These are phyloP conservation scores for Hucho hucho DNA, from an alignment of 2,113 vertebrate genomes.

Conservation along the genomic window DNA sequence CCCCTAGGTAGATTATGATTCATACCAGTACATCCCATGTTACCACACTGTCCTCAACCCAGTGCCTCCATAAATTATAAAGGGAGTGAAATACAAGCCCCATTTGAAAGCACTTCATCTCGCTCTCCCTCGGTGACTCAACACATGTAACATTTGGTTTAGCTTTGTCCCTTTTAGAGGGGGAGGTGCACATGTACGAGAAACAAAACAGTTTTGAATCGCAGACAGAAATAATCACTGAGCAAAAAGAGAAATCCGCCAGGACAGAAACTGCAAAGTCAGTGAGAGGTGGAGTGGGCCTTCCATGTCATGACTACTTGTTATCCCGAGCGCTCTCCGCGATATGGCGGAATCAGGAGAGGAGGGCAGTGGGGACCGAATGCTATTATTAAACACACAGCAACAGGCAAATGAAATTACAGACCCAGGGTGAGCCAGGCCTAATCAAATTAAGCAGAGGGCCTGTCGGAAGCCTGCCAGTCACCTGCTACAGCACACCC, in stretches of 20 bases:
- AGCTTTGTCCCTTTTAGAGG: not conserved
- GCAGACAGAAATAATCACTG: no score
- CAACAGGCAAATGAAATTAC: slow-evolving; percentile 76
- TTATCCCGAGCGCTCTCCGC: slow-evolving; percentile 31
- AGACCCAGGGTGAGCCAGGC: slow-evolving; percentile 59
- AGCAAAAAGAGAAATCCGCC: no score
- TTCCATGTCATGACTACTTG: slow-evolving; percentile 54
- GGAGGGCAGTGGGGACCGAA: slow-evolving; percentile 46
- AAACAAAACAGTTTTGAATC: not conserved
- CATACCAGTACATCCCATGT: slow-evolving; percentile 54
- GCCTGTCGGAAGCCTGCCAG: slow-evolving; percentile 53
- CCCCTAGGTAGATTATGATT: slow-evolving; percentile 50
- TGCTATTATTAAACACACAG: slow-evolving; percentile 76
- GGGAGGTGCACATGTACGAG: not conserved
- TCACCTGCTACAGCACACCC: slow-evolving; percentile 46
- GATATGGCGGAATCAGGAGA: slow-evolving; percentile 53
- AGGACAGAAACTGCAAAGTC: slow-evolving; percentile 48
- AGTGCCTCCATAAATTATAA: slow-evolving; percentile 62
- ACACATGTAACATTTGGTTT: slow-evolving; percentile 37
- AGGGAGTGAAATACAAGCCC: slow-evolving; percentile 58
- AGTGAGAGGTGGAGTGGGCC: slow-evolving; percentile 19
- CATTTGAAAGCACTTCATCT: slow-evolving; percentile 50
- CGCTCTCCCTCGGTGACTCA: slow-evolving; percentile 35
- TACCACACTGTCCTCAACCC: slow-evolving; percentile 54
- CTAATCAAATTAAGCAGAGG: slow-evolving; percentile 70